These are phyloP conservation scores for Megastigmus dorsalis DNA, from an alignment of 2,888 invertebrate genomes.

Conservation along the genomic window DNA sequence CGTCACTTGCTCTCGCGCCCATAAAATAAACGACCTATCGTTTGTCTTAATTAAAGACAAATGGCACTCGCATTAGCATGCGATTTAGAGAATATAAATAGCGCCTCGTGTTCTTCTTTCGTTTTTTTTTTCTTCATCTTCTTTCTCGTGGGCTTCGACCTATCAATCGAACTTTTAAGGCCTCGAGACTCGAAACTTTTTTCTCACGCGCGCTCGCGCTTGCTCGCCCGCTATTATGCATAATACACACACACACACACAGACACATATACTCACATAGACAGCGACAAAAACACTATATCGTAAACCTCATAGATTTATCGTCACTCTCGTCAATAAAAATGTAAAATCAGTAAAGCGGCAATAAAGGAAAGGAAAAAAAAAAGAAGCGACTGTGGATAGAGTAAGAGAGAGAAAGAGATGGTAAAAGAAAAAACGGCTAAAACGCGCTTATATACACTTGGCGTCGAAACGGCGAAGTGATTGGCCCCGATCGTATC, in stretches of 20 bases:
- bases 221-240: too few species aligned
- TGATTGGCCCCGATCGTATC: constrained; percentile 14
- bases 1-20: too few species aligned
- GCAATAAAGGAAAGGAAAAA: background rate
- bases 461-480: background rate
- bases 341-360: constrained; percentile 15
- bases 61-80: background rate
- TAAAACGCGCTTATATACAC: background rate
- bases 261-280: background rate
- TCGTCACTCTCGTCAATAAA: constrained; percentile 17
- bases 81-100: constrained; percentile 10
- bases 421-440: too few species aligned
- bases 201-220: constrained; percentile 24
- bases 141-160: background rate
- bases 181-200: too few species aligned
- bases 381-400: background rate
- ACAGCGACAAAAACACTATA: background rate
- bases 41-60: constrained; percentile 26
- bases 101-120: background rate
- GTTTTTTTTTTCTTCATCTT: background rate
- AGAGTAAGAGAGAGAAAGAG: background rate
- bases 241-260: too few species aligned
- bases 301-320: constrained; percentile 20
- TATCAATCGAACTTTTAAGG: background rate
- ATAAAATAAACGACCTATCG: background rate